phyloP scores from a whole-genome alignment of 2,888 invertebrate species.

The Volucella inflata region DNA sequence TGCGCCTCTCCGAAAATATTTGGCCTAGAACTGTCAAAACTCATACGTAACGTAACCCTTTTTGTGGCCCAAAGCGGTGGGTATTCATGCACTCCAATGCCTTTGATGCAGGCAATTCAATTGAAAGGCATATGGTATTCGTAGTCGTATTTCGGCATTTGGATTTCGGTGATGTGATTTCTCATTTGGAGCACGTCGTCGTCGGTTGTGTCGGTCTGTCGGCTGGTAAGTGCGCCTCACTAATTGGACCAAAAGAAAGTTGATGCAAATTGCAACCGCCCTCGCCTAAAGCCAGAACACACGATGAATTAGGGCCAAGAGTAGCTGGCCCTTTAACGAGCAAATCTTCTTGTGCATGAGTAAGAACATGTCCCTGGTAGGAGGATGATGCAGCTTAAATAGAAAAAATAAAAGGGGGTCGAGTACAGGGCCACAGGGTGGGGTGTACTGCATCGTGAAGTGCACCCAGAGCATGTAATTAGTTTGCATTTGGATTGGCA shows the following conservation, averaged over 20 bases:
- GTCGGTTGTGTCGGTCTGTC: not conserved
- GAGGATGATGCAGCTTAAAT: not conserved
- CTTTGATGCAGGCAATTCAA: too few relatives aligned
- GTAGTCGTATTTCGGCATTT: not conserved
- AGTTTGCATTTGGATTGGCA: conserved; percentile 46
- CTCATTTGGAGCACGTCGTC: conserved; percentile 53
- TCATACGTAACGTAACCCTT: conserved; percentile 17
- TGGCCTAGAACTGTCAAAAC: conserved; percentile 69
- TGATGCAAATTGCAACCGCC: conserved; percentile 49
- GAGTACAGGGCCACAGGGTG: not conserved
- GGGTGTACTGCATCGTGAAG: conserved; percentile 57
- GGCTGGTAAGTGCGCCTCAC: conserved; percentile 19
- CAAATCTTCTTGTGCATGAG: conserved; percentile 6
- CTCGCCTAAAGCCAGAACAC: conserved; percentile 24
- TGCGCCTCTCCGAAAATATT: conserved; percentile 29
- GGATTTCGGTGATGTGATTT: conserved; percentile 28
- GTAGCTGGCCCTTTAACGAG: conserved; percentile 20
- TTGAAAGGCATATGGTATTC: too few relatives aligned
- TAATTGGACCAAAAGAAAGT: conserved; percentile 61
- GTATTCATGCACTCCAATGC: too few relatives aligned
- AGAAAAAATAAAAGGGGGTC: conserved; percentile 12
- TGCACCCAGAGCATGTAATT: conserved; percentile 68
- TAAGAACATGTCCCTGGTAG: not conserved
- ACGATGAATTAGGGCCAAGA: conserved; percentile 53
- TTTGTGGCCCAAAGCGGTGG: not conserved